phyloP scores from a whole-genome alignment of 2,888 invertebrate genomes.

The Cecidostiba fungosa region DNA sequence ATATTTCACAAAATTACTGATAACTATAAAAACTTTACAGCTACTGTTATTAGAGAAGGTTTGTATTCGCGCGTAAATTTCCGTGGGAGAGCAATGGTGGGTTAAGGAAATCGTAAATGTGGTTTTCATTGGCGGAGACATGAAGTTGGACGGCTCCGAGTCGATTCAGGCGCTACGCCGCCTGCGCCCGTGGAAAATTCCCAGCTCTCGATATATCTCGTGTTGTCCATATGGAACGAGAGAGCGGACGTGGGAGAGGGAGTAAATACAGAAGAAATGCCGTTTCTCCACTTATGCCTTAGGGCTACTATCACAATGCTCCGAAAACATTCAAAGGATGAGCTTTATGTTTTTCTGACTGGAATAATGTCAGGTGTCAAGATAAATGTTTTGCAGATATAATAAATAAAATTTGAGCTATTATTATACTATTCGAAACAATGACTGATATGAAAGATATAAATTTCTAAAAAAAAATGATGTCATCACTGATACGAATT shows the following conservation, averaged over 20 bases:
- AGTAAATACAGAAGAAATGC: not conserved
- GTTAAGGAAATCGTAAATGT: conserved; percentile 31
- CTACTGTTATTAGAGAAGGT: not conserved
- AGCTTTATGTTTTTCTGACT: not conserved
- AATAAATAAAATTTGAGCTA: too few relatives aligned
- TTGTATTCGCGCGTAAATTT: conserved; percentile 47
- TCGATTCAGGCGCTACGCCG: conserved; percentile 27
- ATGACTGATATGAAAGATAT: too few relatives aligned
- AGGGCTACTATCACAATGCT: not conserved
- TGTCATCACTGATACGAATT: not conserved
- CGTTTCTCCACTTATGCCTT: conserved; percentile 24
- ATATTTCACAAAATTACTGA: too few relatives aligned
- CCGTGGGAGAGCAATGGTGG: conserved; percentile 18
- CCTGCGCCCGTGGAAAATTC: conserved; percentile 54
- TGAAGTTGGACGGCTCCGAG: conserved; percentile 21
- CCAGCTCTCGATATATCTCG: conserved; percentile 20
- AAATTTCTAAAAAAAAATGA: too few relatives aligned
- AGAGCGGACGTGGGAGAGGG: not conserved
- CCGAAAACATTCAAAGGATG: not conserved
- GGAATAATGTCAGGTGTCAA: too few relatives aligned
- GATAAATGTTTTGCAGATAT: not conserved
- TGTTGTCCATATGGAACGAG: conserved; percentile 50
- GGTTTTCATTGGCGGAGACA: conserved; percentile 51
- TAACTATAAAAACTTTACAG: not conserved
- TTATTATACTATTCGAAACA: too few relatives aligned